Conservation (phyloP, 2,113 vertebrate genomes). For the Isurus oxyrinchus region DNA sequence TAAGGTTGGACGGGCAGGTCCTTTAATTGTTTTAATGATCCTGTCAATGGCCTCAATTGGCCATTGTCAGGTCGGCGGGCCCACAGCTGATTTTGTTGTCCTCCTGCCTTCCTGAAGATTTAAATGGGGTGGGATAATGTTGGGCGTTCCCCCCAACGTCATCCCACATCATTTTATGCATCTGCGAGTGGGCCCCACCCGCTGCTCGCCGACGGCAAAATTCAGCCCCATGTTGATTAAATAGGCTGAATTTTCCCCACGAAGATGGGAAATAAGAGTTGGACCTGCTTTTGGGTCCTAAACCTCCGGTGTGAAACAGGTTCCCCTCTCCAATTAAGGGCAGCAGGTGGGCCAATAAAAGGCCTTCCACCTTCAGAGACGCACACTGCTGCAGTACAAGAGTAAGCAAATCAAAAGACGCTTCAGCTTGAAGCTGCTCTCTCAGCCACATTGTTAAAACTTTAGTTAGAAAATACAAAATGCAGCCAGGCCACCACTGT, state of each 20-base stretch:
- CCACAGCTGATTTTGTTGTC: too few species aligned
- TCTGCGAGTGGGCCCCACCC: too few species aligned
- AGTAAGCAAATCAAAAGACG: neutral
- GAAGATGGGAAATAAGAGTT: neutral
- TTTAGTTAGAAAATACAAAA: neutral
- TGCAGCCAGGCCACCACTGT: neutral
- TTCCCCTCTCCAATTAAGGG: neutral
- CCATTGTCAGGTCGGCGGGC: too few species aligned
- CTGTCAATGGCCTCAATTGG: too few species aligned
- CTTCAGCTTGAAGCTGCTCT: neutral
- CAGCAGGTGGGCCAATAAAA: neutral
- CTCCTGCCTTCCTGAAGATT: too few species aligned
- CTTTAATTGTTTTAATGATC: too few species aligned
- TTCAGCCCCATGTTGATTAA: neutral
- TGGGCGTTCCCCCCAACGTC: too few species aligned
- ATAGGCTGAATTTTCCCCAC: neutral
- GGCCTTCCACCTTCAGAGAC: neutral
- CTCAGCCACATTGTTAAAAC: neutral
- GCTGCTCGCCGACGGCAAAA: too few species aligned
- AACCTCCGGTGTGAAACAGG: neutral
- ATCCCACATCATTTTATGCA: too few species aligned
- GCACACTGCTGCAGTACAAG: neutral
- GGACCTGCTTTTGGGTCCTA: neutral
- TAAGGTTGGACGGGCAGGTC: too few species aligned
- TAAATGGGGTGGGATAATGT: too few species aligned